Evolutionary conservation across 1,140 invertebrate genomes (phyloP), one percentile per base, ranked within the genome.

Genomic region (Drosophila sturtevanti): DNA sequence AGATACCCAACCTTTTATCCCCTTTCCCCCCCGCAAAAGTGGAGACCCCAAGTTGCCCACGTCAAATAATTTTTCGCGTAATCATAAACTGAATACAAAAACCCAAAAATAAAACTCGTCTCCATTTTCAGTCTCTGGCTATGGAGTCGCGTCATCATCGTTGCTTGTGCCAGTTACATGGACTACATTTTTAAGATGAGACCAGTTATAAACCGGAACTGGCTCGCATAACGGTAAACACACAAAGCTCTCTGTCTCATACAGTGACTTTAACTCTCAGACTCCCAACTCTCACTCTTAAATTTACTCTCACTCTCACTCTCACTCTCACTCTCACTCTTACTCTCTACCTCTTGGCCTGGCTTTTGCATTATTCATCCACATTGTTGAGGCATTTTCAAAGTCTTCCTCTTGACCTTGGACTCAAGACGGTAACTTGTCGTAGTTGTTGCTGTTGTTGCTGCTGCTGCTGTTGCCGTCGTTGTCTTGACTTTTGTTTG

Each of bases 391-490:
- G 71, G 82, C 71, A 77, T 87, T 90, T 90, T 90, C 84, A 91
- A 91, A 91, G 89, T 91, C 89, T 90, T 91, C 85, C 89, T 89
- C 89, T 90, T 91, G 89, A 91, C 89, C 89, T 91, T 91, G 89
- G 89, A 91, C 89, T 91, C 76, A 68, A 71, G 67, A 72, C 81
- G 67, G 79, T 65, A 78, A 71, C 77, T 75, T 77, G 73, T 77
- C 72, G 72, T 38, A 16, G 67, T 55, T 51, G 61, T 18, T 11
- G 71, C 14, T 14, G 65, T 37, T 27, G 58, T 7, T 16, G 63
- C 21, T 27, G 63, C 31, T 12, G 65, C 52, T 41, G 66, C 21
- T 34, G 63, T 22, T 12, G 16, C 27, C 31, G 56, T 61, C 16
- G 65, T 44, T 22, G 48, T 44, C 59, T 22, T 69, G 69, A 63